phyloP scores from a whole-genome alignment of 2,797 vertebrate species.

The Scolopax rusticola region DNA sequence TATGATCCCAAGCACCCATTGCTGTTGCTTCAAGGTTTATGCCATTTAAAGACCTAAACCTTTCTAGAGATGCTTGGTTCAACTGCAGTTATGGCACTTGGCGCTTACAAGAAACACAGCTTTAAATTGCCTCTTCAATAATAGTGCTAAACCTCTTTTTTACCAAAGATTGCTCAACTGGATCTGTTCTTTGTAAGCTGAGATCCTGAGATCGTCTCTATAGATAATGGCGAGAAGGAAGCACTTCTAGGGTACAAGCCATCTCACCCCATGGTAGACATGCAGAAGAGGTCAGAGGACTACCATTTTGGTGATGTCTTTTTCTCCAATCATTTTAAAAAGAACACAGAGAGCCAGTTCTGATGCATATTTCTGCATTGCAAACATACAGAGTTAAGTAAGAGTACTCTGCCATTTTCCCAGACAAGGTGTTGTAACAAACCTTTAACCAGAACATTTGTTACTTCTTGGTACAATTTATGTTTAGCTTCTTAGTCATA shows the following conservation, averaged over 20 bases:
- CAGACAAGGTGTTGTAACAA: background rate
- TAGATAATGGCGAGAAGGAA: background rate
- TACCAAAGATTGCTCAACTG: background rate
- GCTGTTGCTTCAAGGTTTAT: background rate
- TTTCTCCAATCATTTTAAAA: background rate
- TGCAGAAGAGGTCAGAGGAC: background rate
- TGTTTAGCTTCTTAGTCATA: constrained; percentile 32
- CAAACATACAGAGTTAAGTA: background rate
- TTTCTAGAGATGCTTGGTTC: background rate
- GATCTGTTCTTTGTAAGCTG: background rate
- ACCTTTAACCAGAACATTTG: background rate
- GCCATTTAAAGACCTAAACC: background rate
- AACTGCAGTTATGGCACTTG: background rate
- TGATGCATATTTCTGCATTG: background rate
- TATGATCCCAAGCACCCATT: background rate
- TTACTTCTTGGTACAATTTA: background rate
- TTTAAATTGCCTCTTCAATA: background rate
- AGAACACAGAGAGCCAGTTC: background rate
- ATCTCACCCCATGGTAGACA: background rate
- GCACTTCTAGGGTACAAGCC: background rate
- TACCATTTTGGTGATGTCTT: background rate
- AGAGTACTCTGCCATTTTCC: background rate
- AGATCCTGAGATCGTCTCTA: background rate
- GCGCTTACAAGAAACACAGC: rapidly evolving
- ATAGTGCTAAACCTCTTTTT: background rate